Evolutionary conservation across 2,797 vertebrate genomes (phyloP).

Genomic region (Sebastes elongatus): DNA sequence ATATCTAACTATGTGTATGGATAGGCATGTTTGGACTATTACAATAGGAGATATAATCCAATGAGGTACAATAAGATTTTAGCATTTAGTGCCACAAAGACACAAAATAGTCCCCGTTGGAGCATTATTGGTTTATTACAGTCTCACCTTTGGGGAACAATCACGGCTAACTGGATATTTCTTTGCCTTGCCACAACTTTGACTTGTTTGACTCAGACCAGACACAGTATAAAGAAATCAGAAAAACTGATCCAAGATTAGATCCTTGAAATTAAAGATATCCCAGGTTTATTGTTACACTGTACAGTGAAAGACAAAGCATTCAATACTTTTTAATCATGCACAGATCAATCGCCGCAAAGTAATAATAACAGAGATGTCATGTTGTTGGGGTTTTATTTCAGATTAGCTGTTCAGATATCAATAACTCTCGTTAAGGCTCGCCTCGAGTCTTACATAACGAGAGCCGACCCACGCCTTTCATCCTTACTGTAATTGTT

Average conservation of each 20-base stretch:
- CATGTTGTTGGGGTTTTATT: slow-evolving; percentile 47
- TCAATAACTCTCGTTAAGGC: slow-evolving; percentile 55
- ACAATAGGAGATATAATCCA: slow-evolving; percentile 18
- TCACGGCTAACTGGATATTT: slow-evolving; percentile 15
- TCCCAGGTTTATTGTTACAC: not conserved
- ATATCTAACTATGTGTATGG: not conserved
- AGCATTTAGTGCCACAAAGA: slow-evolving; percentile 32
- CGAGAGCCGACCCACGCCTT: slow-evolving; percentile 58
- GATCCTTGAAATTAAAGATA: not conserved
- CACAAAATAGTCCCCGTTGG: slow-evolving; percentile 26
- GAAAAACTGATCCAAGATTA: not conserved
- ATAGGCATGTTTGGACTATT: not conserved
- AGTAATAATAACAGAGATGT: slow-evolving; percentile 50
- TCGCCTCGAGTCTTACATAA: slow-evolving; percentile 70
- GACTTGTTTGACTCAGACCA: not conserved
- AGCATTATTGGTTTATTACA: slow-evolving; percentile 28
- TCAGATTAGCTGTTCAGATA: slow-evolving; percentile 60
- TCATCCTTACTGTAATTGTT: slow-evolving; percentile 76
- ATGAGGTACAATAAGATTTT: slow-evolving; percentile 21
- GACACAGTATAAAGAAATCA: not conserved
- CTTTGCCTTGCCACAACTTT: slow-evolving; percentile 2
- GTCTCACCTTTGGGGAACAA: slow-evolving; percentile 30
- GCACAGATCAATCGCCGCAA: slow-evolving; percentile 10
- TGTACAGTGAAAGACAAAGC: not conserved
- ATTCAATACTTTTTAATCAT: slow-evolving; percentile 14